phyloP scores from a whole-genome alignment of 2,797 vertebrate genomes.

The Emys orbicularis region DNA sequence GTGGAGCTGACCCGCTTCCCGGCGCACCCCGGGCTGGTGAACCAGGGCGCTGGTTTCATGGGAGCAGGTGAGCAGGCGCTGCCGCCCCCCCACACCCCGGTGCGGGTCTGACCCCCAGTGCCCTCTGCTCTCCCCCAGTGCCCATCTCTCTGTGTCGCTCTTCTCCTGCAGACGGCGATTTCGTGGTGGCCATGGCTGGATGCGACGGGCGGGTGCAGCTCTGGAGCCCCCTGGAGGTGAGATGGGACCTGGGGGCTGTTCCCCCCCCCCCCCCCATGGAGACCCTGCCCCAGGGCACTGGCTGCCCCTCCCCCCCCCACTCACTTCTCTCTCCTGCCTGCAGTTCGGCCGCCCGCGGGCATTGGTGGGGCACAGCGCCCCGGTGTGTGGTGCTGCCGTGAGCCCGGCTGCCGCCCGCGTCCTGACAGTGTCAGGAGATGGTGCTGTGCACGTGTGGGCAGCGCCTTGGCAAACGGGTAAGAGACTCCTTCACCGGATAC shows the following conservation, averaged over 20 bases:
- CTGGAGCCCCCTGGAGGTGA: too few relatives aligned
- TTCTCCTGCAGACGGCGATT: too few relatives aligned
- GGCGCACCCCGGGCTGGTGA: slow-evolving; percentile 84
- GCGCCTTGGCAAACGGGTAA: slow-evolving; percentile 73
- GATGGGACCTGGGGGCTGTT: too few relatives aligned
- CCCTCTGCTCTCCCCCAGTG: too few relatives aligned
- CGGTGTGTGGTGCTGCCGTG: slow-evolving; percentile 76
- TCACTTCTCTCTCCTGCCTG: neutral
- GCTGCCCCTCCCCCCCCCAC: too few relatives aligned
- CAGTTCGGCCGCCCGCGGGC: slow-evolving; percentile 85
- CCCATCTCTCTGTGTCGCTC: too few relatives aligned
- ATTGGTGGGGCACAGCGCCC: slow-evolving; percentile 84
- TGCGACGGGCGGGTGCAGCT: too few relatives aligned
- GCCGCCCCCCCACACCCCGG: neutral
- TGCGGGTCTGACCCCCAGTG: too few relatives aligned
- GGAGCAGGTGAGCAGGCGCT: slow-evolving; percentile 49
- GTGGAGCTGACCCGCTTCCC: slow-evolving; percentile 86
- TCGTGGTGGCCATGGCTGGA: too few relatives aligned
- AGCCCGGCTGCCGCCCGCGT: slow-evolving; percentile 71
- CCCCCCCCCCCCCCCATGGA: too few relatives aligned
- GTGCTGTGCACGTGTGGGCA: slow-evolving; percentile 84
- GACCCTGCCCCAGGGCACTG: too few relatives aligned
- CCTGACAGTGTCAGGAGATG: slow-evolving; percentile 85
- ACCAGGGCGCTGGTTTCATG: slow-evolving; percentile 79
- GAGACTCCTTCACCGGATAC: neutral